Evolutionary conservation across 2,888 invertebrate genomes (phyloP).

Genomic region (Eurytoma adleriae): DNA sequence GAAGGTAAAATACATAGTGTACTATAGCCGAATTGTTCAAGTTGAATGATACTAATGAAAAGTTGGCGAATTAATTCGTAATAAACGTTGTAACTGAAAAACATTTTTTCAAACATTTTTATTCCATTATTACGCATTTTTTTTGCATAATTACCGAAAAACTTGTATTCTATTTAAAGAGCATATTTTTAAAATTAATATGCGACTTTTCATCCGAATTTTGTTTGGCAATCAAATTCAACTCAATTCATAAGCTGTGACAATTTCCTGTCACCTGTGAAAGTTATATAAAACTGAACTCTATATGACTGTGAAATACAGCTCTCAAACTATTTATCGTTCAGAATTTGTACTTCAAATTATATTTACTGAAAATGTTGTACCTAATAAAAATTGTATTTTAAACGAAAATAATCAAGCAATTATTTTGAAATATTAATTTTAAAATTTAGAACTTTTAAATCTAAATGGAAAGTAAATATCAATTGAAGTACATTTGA

Average conservation of each 20-base stretch:
- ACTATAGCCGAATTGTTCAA: conserved; percentile 35
- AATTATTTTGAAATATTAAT: not conserved
- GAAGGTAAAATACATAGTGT: conserved; percentile 41
- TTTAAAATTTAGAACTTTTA: not conserved
- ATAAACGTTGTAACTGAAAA: conserved; percentile 10
- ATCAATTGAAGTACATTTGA: not conserved
- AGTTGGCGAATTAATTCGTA: not conserved
- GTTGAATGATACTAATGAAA: conserved; percentile 31
- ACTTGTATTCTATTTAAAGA: not conserved
- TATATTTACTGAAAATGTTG: conserved; percentile 2
- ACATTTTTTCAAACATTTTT: not conserved
- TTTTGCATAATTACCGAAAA: no score
- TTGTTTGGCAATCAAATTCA: conserved; percentile 8
- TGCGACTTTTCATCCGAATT: conserved; percentile 24
- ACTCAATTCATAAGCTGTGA: not conserved
- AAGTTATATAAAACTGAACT: conserved; percentile 19
- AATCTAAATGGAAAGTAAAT: not conserved
- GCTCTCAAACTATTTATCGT: not conserved
- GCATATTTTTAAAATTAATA: not conserved
- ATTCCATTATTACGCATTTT: not conserved
- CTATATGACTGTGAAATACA: conserved; percentile 5
- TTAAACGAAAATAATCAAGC: not conserved
- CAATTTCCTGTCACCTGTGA: conserved; percentile 26
- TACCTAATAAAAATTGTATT: not conserved
- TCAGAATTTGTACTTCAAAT: conserved; percentile 11